These are phyloP conservation scores for Corythucha ciliata DNA, from an alignment of 2,888 invertebrate species.

Conservation along the genomic window DNA sequence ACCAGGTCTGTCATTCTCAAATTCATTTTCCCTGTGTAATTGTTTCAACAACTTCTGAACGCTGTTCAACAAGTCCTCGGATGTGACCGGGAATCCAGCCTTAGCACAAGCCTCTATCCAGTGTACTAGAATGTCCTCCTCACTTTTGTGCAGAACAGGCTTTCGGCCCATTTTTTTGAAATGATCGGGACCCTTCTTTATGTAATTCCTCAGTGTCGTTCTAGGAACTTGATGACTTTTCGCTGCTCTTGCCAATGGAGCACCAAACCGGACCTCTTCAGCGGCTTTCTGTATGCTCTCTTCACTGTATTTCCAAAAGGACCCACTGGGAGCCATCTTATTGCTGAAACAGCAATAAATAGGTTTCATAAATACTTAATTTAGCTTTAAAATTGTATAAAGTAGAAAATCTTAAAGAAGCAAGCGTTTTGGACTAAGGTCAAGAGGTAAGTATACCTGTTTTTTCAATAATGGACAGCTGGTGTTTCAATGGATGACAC, in stretches of 20 bases:
- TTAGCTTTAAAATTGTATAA: too few relatives aligned
- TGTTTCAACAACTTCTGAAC: conserved; percentile 27
- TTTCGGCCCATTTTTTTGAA: conserved; percentile 11
- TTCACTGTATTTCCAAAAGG: too few relatives aligned
- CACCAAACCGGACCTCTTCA: conserved; percentile 1
- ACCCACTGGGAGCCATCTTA: too few relatives aligned
- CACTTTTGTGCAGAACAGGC: conserved; percentile 6
- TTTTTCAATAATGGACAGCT: too few relatives aligned
- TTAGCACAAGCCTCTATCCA: conserved; percentile 30
- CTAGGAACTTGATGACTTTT: not conserved
- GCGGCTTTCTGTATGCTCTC: too few relatives aligned
- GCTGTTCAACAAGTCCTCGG: conserved; percentile 30
- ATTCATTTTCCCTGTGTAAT: conserved; percentile 28
- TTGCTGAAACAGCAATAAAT: too few relatives aligned
- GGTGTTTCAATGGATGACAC: too few relatives aligned
- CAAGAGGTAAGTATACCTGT: too few relatives aligned
- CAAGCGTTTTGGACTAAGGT: too few relatives aligned
- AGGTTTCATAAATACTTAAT: too few relatives aligned
- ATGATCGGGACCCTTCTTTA: conserved; percentile 7
- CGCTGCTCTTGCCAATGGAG: conserved; percentile 7
- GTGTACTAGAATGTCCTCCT: conserved; percentile 30
- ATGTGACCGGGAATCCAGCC: conserved; percentile 31
- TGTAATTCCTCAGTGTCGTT: conserved; percentile 1
- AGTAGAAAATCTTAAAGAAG: too few relatives aligned
- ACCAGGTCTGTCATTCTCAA: conserved; percentile 27